Evolutionary conservation across 2,113 vertebrate genomes (phyloP).

Genomic region (Nyctibius bracteatus): DNA sequence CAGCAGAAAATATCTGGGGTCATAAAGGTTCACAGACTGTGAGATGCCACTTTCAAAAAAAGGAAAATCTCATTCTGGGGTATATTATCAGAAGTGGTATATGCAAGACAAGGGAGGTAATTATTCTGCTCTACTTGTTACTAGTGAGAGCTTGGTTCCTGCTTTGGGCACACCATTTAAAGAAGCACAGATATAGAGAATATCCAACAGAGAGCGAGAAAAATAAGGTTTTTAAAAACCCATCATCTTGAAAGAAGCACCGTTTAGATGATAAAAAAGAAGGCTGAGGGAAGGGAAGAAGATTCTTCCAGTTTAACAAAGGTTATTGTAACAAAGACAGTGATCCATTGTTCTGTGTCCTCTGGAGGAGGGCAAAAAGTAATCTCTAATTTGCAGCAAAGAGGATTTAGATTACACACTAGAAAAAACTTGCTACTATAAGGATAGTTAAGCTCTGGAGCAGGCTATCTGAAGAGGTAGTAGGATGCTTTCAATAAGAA

Average conservation of each 20-base stretch:
- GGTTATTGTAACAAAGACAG: not conserved
- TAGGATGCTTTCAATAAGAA: not conserved
- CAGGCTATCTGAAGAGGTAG: not conserved
- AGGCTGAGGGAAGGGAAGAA: not conserved
- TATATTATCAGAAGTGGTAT: not conserved
- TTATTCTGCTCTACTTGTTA: constrained; percentile 61
- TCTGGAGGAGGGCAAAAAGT: not conserved
- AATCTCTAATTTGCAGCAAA: constrained; percentile 33
- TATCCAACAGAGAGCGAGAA: not conserved
- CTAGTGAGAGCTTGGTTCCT: not conserved
- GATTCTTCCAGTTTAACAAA: not conserved
- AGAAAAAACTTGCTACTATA: not conserved
- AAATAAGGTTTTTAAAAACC: not conserved
- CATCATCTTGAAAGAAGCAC: not conserved
- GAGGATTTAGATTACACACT: not conserved
- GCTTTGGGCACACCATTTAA: not conserved
- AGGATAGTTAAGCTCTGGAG: not conserved
- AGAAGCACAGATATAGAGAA: not conserved
- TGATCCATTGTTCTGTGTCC: not conserved
- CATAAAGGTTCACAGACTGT: not conserved
- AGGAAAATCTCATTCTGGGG: not conserved
- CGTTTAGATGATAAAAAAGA: not conserved
- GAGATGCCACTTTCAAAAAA: not conserved
- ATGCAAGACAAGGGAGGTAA: constrained; percentile 1
- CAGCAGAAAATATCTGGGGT: constrained; percentile 9